phyloP scores from a whole-genome alignment of 23 tunicate species.

The Trididemnum clinides region DNA sequence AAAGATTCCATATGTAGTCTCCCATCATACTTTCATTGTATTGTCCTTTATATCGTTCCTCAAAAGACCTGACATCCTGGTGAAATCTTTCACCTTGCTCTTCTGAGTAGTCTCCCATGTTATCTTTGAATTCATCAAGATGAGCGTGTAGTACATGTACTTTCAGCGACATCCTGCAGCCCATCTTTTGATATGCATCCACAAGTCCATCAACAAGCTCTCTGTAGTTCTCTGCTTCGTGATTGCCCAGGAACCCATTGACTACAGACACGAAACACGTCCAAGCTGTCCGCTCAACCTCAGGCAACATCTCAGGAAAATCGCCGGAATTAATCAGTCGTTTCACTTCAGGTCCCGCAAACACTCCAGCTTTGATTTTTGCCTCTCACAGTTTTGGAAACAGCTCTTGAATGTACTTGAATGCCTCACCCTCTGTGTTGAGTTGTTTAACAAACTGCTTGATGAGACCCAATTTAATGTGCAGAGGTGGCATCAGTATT shows the following conservation, averaged over 20 bases:
- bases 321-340: slow-evolving; percentile 30
- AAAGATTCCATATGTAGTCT: too few species aligned
- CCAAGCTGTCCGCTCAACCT: slow-evolving; percentile 44
- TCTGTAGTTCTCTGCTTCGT: slow-evolving; percentile 30
- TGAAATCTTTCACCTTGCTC: too few species aligned
- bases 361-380: slow-evolving; percentile 43
- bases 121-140: slow-evolving; percentile 35
- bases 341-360: slow-evolving; percentile 40
- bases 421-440: slow-evolving; percentile 36
- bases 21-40: slow-evolving; percentile 28
- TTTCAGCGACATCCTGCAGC: slow-evolving; percentile 45
- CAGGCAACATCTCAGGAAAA: slow-evolving; percentile 36
- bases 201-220: slow-evolving; percentile 35
- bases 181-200: slow-evolving; percentile 32
- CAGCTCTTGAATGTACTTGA: slow-evolving; percentile 39
- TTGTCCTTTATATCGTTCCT: slow-evolving; percentile 1
- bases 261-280: slow-evolving; percentile 31
- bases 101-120: slow-evolving; percentile 30
- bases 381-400: slow-evolving; percentile 35
- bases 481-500: too few species aligned
- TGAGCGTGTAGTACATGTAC: slow-evolving; percentile 32
- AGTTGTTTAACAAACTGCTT: slow-evolving; percentile 42
- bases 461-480: slow-evolving; percentile 29
- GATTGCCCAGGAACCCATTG: slow-evolving; percentile 36
- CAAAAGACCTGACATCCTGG: too few species aligned